phyloP scores from a whole-genome alignment of 2,888 invertebrate genomes.

The Andrena flavipes region DNA sequence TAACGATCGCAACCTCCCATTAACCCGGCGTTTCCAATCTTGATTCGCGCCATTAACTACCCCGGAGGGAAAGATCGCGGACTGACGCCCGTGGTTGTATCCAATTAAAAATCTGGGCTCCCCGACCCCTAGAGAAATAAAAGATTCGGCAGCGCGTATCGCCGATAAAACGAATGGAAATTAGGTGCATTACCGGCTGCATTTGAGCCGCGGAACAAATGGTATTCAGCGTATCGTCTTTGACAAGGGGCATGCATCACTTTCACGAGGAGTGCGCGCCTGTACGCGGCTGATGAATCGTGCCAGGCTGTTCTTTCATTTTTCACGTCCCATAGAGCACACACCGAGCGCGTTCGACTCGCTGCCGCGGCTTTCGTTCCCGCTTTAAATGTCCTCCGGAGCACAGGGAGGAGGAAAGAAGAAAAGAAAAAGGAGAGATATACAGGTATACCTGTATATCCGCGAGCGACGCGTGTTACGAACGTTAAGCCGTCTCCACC shows the following conservation, averaged over 20 bases:
- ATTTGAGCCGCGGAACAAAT: slow-evolving; percentile 61
- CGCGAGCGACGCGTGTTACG: slow-evolving; percentile 28
- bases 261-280: slow-evolving; percentile 62
- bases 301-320: slow-evolving; percentile 64
- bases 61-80: not conserved
- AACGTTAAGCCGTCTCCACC: slow-evolving; percentile 50
- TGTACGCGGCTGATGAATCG: slow-evolving; percentile 65
- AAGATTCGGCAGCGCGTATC: slow-evolving; percentile 12
- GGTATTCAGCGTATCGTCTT: slow-evolving; percentile 66
- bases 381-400: slow-evolving; percentile 39
- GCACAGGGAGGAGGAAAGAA: not conserved
- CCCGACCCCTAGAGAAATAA: not conserved
- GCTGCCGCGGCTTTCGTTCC: slow-evolving; percentile 29
- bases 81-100: slow-evolving; percentile 19
- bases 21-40: slow-evolving; percentile 14
- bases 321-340: slow-evolving; percentile 60
- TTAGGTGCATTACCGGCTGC: slow-evolving; percentile 49
- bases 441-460: slow-evolving; percentile 13
- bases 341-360: slow-evolving; percentile 4
- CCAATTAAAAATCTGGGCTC: not conserved
- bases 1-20: slow-evolving; percentile 23
- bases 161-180: slow-evolving; percentile 50
- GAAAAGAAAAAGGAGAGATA: not conserved
- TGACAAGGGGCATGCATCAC: slow-evolving; percentile 68
- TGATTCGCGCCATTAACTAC: slow-evolving; percentile 20